Conservation (phyloP, 2,888 invertebrate genomes). For the Drosophila cognata region DNA sequence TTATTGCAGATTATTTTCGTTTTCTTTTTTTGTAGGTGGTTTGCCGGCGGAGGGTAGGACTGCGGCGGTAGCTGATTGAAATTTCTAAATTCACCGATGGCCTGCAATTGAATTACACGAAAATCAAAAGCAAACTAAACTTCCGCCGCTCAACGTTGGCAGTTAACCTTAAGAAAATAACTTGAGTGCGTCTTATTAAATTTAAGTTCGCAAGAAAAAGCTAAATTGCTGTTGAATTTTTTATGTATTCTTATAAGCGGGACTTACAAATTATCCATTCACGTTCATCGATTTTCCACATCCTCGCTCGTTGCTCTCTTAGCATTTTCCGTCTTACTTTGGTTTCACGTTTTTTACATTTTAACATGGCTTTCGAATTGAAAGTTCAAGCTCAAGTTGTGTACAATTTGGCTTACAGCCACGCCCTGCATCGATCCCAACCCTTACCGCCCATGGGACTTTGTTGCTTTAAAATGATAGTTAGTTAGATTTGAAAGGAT, state of each 20-base stretch:
- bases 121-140: conserved; percentile 25
- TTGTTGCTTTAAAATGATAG: conserved; percentile 73
- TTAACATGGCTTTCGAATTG: conserved; percentile 54
- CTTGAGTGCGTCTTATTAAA: conserved; percentile 62
- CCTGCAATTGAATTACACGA: conserved; percentile 63
- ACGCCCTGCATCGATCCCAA: conserved; percentile 26
- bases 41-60: not conserved
- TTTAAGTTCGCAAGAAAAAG: conserved; percentile 6
- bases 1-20: conserved; percentile 81
- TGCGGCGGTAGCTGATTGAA: conserved; percentile 60
- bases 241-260: not conserved
- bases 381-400: conserved; percentile 65
- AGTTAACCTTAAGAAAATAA: conserved; percentile 22
- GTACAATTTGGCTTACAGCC: conserved; percentile 62
- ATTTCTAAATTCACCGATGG: conserved; percentile 61
- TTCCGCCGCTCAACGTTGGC: conserved; percentile 34
- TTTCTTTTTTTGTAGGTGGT: conserved; percentile 33
- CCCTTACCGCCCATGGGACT: conserved; percentile 31
- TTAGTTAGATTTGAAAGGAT: conserved; percentile 60
- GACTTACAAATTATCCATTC: not conserved
- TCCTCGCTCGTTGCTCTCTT: conserved; percentile 34
- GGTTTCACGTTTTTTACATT: conserved; percentile 29
- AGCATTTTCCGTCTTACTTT: conserved; percentile 7
- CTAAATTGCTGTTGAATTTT: not conserved
- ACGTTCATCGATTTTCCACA: conserved; percentile 57